Evolutionary conservation across 2,113 vertebrate species (phyloP).

Genomic region (Centropus bengalensis): DNA sequence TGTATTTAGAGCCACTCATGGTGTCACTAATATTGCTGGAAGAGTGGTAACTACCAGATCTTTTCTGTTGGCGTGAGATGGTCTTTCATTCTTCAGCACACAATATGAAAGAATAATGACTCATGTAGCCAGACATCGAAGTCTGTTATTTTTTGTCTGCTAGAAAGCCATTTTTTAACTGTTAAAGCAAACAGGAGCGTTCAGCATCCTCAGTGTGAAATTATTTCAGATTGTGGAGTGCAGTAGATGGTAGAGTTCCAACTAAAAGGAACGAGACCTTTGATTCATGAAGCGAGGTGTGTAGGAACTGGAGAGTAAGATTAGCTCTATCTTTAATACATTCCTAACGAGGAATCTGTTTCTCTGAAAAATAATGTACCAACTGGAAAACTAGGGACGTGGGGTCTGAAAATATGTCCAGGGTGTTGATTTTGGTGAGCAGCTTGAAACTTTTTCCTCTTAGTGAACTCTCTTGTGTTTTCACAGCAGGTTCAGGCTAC

Average conservation of each 20-base stretch:
- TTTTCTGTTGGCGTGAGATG: neutral
- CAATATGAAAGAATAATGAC: neutral
- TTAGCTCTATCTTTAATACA: neutral
- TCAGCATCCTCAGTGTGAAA: neutral
- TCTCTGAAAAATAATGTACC: neutral
- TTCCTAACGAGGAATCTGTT: neutral
- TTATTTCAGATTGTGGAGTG: neutral
- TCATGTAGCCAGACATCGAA: neutral
- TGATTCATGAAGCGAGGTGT: neutral
- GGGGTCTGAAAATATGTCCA: neutral
- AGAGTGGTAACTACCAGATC: neutral
- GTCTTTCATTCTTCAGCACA: neutral
- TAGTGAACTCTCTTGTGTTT: slow-evolving; percentile 65
- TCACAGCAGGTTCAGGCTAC: slow-evolving; percentile 93
- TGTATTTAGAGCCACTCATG: neutral
- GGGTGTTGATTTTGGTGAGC: neutral
- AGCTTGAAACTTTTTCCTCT: slow-evolving; percentile 30
- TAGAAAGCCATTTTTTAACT: slow-evolving; percentile 16
- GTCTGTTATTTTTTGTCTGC: slow-evolving; percentile 1
- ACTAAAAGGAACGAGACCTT: neutral
- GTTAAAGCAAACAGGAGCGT: slow-evolving; percentile 21
- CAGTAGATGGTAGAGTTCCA: neutral
- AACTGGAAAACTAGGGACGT: neutral
- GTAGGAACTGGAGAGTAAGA: neutral
- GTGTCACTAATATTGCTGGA: neutral